Evolutionary conservation across 2,113 vertebrate genomes (phyloP).

Genomic region (Platysternon megacephalum): DNA sequence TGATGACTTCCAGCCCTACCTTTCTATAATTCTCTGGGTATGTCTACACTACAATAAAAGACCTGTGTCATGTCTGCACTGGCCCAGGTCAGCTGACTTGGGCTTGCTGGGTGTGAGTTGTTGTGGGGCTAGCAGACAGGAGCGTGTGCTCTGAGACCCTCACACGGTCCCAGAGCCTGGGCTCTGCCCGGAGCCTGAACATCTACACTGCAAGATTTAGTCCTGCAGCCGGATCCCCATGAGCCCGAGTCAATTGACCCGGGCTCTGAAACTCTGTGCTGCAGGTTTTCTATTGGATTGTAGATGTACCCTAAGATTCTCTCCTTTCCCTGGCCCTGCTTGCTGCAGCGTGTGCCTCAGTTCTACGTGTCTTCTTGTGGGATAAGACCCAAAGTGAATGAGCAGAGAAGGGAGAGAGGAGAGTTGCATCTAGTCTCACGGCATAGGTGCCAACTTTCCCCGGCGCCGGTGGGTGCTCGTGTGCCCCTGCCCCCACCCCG

Average conservation of each 20-base stretch:
- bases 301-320: neutral
- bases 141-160: neutral
- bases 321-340: neutral
- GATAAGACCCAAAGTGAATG: neutral
- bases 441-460: neutral
- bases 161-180: neutral
- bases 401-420: slow-evolving; percentile 44
- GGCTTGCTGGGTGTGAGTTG: too few species aligned
- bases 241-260: neutral
- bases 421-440: slow-evolving; percentile 30
- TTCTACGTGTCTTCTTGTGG: neutral
- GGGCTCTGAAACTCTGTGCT: neutral
- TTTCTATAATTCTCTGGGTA: neutral
- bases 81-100: too few species aligned
- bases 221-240: neutral
- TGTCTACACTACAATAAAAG: neutral
- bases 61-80: too few species aligned
- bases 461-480: too few species aligned
- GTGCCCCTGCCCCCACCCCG: too few species aligned
- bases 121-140: too few species aligned
- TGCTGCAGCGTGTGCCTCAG: neutral
- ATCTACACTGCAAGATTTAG: neutral
- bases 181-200: neutral
- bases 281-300: neutral
- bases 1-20: neutral